Conservation (phyloP, 2,113 vertebrate genomes). For the Centropus unirufus region DNA sequence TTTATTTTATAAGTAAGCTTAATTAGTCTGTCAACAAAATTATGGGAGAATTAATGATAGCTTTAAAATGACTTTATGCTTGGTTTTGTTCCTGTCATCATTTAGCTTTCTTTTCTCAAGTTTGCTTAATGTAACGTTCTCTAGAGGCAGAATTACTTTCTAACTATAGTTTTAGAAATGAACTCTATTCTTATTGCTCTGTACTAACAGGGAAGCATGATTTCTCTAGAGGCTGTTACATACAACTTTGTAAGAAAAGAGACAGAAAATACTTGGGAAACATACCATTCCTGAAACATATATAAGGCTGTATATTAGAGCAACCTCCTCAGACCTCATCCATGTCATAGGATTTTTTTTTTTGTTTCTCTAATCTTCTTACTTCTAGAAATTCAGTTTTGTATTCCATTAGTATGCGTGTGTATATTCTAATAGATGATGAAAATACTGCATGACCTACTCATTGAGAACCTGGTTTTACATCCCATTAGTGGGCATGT, state of each 20-base stretch:
- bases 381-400: slow-evolving; percentile 48
- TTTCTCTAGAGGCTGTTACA: slow-evolving; percentile 6
- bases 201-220: neutral
- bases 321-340: slow-evolving; percentile 23
- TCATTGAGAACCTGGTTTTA: slow-evolving; percentile 60
- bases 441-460: slow-evolving; percentile 63
- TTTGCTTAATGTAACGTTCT: neutral
- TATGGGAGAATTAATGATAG: neutral
- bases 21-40: neutral
- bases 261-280: slow-evolving; percentile 53
- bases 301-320: slow-evolving; percentile 47
- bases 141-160: slow-evolving; percentile 8
- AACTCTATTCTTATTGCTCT: slow-evolving; percentile 27
- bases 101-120: neutral
- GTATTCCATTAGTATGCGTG: slow-evolving; percentile 61
- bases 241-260: slow-evolving; percentile 21
- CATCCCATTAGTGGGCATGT: slow-evolving; percentile 53
- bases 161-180: slow-evolving; percentile 20
- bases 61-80: neutral
- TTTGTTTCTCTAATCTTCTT: slow-evolving; percentile 64
- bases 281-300: slow-evolving; percentile 53
- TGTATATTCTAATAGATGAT: slow-evolving; percentile 53
- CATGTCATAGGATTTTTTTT: slow-evolving; percentile 32
- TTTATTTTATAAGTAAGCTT: neutral
- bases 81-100: slow-evolving; percentile 10